Evolutionary conservation across 1,140 invertebrate species (phyloP).

Genomic region (Holotrichia oblita): DNA sequence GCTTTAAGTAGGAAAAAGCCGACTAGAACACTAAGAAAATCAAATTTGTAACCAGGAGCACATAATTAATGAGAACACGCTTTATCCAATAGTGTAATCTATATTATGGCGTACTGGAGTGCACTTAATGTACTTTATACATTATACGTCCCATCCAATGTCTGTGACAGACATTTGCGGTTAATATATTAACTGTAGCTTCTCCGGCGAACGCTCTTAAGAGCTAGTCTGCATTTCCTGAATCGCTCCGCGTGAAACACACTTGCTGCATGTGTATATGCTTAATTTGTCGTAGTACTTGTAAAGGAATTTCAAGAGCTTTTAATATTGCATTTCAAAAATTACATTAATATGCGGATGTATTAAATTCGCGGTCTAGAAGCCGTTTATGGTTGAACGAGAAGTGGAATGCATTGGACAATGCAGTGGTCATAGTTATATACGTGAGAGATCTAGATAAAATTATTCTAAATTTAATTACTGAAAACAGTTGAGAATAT

Average conservation of each 20-base stretch:
- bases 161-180: constrained; percentile 12
- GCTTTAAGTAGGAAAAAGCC: neutral
- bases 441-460: too few relatives aligned
- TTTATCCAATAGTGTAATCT: constrained; percentile 13
- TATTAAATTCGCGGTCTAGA: neutral
- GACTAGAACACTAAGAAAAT: neutral
- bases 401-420: neutral
- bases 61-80: constrained; percentile 22
- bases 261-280: neutral
- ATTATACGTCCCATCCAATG: neutral
- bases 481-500: too few relatives aligned
- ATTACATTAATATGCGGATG: neutral
- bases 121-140: constrained; percentile 30
- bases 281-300: constrained; percentile 1
- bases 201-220: neutral
- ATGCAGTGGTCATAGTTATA: too few relatives aligned
- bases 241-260: neutral
- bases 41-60: neutral
- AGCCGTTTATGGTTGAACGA: neutral
- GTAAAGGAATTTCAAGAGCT: too few relatives aligned
- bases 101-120: neutral
- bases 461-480: too few relatives aligned
- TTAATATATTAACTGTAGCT: constrained; percentile 26
- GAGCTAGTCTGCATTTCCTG: neutral
- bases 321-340: neutral